A percentile compares a stretch with the other conserved stretches of the same genome.
These are phyloP conservation scores for Pogonognathellus flavescens DNA, from an alignment of 1,140 invertebrate genomes.

Conservation along the genomic window DNA sequence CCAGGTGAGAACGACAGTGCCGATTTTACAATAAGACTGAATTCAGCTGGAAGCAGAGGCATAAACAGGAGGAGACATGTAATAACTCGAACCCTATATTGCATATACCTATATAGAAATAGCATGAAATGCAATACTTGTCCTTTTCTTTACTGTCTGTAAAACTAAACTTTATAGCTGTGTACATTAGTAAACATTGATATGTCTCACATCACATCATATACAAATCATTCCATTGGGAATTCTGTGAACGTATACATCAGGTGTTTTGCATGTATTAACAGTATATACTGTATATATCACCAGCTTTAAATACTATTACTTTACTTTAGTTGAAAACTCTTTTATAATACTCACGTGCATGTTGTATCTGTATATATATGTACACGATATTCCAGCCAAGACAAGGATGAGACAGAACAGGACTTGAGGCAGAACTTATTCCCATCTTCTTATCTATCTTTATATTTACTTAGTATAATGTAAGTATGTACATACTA, in stretches of 20 bases:
- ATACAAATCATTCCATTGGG: slow-evolving; percentile 22
- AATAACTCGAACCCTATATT: slow-evolving; percentile 26
- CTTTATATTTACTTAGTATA: not conserved
- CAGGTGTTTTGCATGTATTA: slow-evolving; percentile 28
- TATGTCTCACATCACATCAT: not conserved
- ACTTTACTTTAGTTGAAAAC: too few relatives aligned
- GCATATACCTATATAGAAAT: not conserved
- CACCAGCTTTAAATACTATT: too few relatives aligned
- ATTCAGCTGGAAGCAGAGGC: slow-evolving; percentile 38
- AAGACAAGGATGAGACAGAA: not conserved
- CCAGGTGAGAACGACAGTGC: slow-evolving; percentile 46
- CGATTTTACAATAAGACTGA: slow-evolving; percentile 6
- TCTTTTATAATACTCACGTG: too few relatives aligned
- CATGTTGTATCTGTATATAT: too few relatives aligned
- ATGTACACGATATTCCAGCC: too few relatives aligned
- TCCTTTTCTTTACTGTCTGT: not conserved
- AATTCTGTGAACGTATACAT: slow-evolving; percentile 22
- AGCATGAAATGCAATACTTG: not conserved
- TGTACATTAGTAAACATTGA: not conserved
- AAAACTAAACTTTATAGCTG: not conserved
- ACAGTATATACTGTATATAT: slow-evolving; percentile 4
- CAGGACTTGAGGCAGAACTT: slow-evolving; percentile 16
- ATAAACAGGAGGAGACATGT: slow-evolving; percentile 43
- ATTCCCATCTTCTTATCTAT: slow-evolving; percentile 24
- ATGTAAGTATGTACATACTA: too few relatives aligned